These are phyloP conservation scores for Orthosia incerta DNA, from an alignment of 2,888 invertebrate genomes.

Conservation along the genomic window DNA sequence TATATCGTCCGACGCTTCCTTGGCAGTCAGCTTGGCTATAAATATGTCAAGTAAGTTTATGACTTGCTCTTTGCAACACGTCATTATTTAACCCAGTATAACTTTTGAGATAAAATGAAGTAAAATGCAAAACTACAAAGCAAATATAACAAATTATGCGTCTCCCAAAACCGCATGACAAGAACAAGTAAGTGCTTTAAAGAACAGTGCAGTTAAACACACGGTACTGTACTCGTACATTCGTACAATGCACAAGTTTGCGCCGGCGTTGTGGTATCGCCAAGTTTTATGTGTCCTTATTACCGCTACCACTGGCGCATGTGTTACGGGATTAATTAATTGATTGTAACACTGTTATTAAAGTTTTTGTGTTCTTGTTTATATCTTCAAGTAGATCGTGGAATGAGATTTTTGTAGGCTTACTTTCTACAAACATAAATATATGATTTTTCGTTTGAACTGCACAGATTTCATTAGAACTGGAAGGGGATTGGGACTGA, in stretches of 20 bases:
- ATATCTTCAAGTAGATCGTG: neutral
- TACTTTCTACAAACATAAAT: no score
- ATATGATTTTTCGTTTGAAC: no score
- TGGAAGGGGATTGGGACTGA: no score
- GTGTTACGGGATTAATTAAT: constrained; percentile 35
- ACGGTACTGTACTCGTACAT: constrained; percentile 5
- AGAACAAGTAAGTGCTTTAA: constrained; percentile 59
- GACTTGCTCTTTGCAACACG: neutral
- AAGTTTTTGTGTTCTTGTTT: constrained; percentile 18
- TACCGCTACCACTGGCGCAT: constrained; percentile 36
- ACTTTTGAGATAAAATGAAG: neutral
- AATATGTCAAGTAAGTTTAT: neutral
- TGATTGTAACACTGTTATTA: constrained; percentile 24
- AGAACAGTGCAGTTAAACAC: constrained; percentile 32
- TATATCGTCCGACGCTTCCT: no score
- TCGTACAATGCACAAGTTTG: constrained; percentile 26
- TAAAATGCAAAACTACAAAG: constrained; percentile 16
- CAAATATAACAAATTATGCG: constrained; percentile 23
- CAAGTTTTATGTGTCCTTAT: constrained; percentile 56
- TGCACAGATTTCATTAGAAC: no score
- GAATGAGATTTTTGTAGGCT: no score
- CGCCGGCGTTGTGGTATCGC: constrained; percentile 41
- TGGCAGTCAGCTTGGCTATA: no score
- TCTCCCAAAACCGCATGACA: constrained; percentile 28
- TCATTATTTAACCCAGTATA: neutral